Evolutionary conservation across 2,797 vertebrate species (phyloP).

Genomic region (Caiman crocodilus): DNA sequence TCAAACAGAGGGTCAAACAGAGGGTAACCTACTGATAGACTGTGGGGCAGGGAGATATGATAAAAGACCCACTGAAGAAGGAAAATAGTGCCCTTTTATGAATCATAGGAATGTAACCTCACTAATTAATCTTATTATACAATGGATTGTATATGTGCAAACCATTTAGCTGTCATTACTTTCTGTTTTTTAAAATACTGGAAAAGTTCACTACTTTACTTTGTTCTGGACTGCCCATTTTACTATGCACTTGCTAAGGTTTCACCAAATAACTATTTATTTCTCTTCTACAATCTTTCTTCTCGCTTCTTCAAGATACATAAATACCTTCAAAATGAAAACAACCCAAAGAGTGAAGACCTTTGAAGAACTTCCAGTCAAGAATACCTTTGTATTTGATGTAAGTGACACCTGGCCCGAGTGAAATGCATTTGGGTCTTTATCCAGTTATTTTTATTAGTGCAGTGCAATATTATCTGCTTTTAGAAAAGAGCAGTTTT

Average conservation of each 20-base stretch:
- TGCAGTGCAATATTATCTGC: background rate
- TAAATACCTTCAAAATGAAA: constrained; percentile 83
- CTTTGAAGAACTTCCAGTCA: constrained; percentile 87
- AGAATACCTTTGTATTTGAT: constrained; percentile 77
- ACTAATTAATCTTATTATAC: background rate
- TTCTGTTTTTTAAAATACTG: background rate
- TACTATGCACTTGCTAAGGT: background rate
- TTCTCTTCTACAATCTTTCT: constrained; percentile 16
- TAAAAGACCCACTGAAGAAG: background rate
- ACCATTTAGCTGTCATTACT: rapidly evolving
- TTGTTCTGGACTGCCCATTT: background rate
- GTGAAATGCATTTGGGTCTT: background rate
- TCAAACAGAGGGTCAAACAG: no score
- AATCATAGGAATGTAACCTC: background rate
- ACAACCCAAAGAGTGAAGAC: constrained; percentile 83
- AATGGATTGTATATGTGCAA: background rate
- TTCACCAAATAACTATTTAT: background rate
- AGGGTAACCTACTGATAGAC: background rate
- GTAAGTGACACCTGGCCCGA: constrained; percentile 77
- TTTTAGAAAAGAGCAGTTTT: background rate
- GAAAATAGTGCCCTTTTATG: background rate
- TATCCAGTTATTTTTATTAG: background rate
- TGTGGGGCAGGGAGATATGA: background rate
- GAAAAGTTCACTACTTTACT: background rate
- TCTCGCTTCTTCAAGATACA: constrained; percentile 79